Percentiles rank a stretch among this genome's conserved stretches.
Conservation (phyloP, 2,888 invertebrate species). For the Euphydryas editha region DNA sequence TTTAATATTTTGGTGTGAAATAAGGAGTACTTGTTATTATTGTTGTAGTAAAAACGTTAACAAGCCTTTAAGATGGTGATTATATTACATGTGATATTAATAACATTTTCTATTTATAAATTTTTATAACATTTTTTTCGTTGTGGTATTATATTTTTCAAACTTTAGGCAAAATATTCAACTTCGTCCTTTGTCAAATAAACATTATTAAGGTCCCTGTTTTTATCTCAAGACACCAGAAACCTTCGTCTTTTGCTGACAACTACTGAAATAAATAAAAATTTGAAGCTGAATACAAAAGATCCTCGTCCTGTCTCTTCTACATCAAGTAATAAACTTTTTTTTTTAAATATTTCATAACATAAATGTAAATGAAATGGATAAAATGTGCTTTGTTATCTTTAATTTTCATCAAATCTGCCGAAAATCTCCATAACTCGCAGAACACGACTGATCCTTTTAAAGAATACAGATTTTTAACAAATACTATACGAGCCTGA, state of each 20-base stretch:
- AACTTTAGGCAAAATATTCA: neutral
- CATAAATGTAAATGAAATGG: neutral
- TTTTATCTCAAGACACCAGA: constrained; percentile 1
- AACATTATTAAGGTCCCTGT: constrained; percentile 4
- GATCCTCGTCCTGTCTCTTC: neutral
- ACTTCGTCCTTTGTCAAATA: neutral
- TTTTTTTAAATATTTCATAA: neutral
- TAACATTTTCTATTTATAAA: no score
- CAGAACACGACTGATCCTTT: no score
- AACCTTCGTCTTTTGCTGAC: constrained; percentile 1
- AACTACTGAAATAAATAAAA: constrained; percentile 17
- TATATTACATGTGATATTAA: no score
- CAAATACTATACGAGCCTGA: no score
- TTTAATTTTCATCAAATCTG: no score
- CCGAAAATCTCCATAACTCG: no score
- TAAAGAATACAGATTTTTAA: no score
- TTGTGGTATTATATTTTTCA: neutral
- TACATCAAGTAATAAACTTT: neutral
- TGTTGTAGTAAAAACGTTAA: no score
- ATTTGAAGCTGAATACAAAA: constrained; percentile 17
- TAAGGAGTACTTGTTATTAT: no score
- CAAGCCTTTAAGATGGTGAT: no score
- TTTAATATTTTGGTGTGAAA: no score
- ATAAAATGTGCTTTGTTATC: no score
- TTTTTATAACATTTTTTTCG: neutral